Base-by-base conservation (phyloP, 2,888 invertebrate species). In the Papilio protenor region DNA sequence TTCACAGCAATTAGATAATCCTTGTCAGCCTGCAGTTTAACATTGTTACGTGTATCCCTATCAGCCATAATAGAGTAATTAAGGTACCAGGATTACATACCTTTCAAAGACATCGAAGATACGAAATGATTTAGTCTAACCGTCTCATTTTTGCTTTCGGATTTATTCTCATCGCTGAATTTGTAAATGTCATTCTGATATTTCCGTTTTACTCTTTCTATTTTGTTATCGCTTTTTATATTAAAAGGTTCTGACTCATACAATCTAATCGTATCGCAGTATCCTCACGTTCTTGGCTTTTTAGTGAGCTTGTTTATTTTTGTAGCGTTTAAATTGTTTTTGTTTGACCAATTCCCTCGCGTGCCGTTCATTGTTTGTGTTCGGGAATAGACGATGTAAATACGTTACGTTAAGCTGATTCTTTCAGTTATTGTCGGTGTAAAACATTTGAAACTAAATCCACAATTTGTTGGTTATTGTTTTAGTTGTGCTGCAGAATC, bases 261-360 rank as follows among this genome's bases (percentile, higher is more conserved):
- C 66, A 40, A 66, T 40, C 52, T 64, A n/a, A 49, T 49, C n/a
- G 10, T 12, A 75, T 21, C 55, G 33, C 21, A 52, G 55, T 55
- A 64, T 75, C 66, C 55, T 75, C 55, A 55, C 69, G 69, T 75
- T 52, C 75, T 55, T 75, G 14, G 69, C 40, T 66, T 66, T 52
- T 64, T 69, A 40, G 33, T 52, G 8, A 45, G 70, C n/a, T 52
- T 75, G 52, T 75, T 75, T 75, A 75, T 69, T 40, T 75, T 45
- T n/a, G 40, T 33, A 14, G 21, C 14, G 66, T 55, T 69, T 66
- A 69, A 75, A 55, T 23, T 75, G 55, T 75, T 75, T 75, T 21
- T 66, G 52, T 75, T 75, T n/a, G 55, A 52, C n/a, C 69, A 40
- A 52, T 64, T 64, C 55, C 55, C 40, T n/a, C 69, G 52, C 66